Evolutionary conservation across 2,888 invertebrate genomes (phyloP).

Genomic region (Tinea pellionella): DNA sequence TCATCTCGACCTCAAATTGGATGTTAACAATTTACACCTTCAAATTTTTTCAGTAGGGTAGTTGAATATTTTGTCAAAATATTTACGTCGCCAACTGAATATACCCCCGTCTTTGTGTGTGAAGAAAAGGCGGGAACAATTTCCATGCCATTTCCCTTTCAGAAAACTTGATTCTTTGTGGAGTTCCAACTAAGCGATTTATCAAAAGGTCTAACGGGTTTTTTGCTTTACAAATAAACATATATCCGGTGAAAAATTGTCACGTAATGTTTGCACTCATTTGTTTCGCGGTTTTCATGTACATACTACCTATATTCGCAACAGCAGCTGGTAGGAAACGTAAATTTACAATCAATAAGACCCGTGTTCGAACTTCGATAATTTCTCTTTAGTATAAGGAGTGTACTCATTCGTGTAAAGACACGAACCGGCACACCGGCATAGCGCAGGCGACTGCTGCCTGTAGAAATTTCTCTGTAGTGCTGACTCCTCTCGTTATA

Average conservation of each 20-base stretch:
- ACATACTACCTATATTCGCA: background rate
- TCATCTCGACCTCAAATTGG: background rate
- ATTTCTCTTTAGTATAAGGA: too few species aligned
- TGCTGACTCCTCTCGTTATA: too few species aligned
- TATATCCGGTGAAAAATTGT: background rate
- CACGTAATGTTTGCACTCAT: background rate
- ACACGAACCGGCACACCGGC: too few species aligned
- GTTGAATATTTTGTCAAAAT: background rate
- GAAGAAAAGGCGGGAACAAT: conserved; percentile 5
- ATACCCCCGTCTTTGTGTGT: background rate
- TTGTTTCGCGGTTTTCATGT: background rate
- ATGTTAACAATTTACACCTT: background rate
- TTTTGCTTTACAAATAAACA: background rate
- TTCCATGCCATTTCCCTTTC: conserved; percentile 6
- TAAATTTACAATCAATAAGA: too few species aligned
- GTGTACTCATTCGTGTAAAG: too few species aligned
- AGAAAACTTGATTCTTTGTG: background rate
- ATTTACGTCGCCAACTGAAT: background rate
- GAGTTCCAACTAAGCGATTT: background rate
- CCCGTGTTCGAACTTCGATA: background rate
- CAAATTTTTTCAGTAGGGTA: background rate
- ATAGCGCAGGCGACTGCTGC: too few species aligned
- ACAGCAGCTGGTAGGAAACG: too few species aligned
- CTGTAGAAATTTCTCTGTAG: too few species aligned
- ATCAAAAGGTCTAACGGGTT: background rate